Percentiles rank a stretch among this genome's conserved stretches.
Conservation (phyloP, 2,888 invertebrate species). For the Noctua comes region DNA sequence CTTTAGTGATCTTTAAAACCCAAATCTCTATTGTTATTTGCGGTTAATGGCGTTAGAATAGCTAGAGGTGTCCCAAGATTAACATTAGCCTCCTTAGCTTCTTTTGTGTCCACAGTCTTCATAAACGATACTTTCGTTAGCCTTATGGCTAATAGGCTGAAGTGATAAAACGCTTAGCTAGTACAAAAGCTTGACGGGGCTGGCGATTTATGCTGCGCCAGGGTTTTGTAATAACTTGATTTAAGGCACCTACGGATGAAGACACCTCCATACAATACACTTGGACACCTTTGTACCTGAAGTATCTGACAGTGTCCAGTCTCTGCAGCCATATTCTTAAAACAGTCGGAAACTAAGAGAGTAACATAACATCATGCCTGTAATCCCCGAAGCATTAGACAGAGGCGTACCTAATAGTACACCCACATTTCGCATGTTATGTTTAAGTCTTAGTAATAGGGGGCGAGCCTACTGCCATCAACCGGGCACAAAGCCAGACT, state of each 20-base stretch:
- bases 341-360: neutral
- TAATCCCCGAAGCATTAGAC: neutral
- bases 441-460: neutral
- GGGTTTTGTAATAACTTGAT: neutral
- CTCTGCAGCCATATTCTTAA: neutral
- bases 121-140: neutral
- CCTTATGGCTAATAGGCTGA: neutral
- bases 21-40: conserved; percentile 49
- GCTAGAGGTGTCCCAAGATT: conserved; percentile 29
- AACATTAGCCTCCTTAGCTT: conserved; percentile 2
- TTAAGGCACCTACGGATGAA: neutral
- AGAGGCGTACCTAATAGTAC: neutral
- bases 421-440: neutral
- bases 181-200: neutral
- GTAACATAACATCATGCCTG: neutral
- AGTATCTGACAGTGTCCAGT: neutral
- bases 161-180: neutral
- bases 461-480: neutral
- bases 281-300: neutral
- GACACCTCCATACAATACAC: neutral
- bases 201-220: neutral
- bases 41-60: conserved; percentile 41
- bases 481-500: too few species aligned
- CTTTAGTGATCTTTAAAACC: conserved; percentile 53
- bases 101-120: neutral